These are phyloP conservation scores for Mermis nigrescens DNA, from an alignment of 2,888 invertebrate species.

Conservation along the genomic window DNA sequence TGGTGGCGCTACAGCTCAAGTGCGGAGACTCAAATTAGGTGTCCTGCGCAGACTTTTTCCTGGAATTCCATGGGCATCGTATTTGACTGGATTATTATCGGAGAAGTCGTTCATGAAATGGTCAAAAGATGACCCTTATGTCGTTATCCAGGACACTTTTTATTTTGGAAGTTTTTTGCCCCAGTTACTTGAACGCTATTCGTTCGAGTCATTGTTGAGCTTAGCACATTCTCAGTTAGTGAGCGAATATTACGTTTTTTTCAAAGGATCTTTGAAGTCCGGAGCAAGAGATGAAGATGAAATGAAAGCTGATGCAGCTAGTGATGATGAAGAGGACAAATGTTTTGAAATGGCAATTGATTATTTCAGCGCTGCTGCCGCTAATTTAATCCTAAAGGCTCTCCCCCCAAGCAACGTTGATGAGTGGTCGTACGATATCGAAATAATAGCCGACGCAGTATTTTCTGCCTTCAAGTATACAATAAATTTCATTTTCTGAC, in stretches of 20 bases:
- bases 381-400: not conserved
- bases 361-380: not conserved
- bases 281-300: not conserved
- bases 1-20: not conserved
- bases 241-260: not conserved
- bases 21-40: not conserved
- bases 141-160: not conserved
- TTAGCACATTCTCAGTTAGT: not conserved
- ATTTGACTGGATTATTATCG: not conserved
- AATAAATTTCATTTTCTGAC: too few relatives aligned
- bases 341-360: not conserved
- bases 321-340: not conserved
- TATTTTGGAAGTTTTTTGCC: not conserved
- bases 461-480: not conserved
- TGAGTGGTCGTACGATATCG: constrained; percentile 2
- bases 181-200: not conserved
- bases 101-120: not conserved
- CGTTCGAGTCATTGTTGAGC: not conserved
- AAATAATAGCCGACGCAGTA: not conserved
- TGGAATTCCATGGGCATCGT: not conserved
- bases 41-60: not conserved
- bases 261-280: not conserved
- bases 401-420: not conserved
- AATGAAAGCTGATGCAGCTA: not conserved
- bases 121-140: not conserved